Percentiles rank a stretch among this genome's conserved stretches.
phyloP scores from a whole-genome alignment of 2,888 invertebrate genomes.

The Apotomis turbidana region DNA sequence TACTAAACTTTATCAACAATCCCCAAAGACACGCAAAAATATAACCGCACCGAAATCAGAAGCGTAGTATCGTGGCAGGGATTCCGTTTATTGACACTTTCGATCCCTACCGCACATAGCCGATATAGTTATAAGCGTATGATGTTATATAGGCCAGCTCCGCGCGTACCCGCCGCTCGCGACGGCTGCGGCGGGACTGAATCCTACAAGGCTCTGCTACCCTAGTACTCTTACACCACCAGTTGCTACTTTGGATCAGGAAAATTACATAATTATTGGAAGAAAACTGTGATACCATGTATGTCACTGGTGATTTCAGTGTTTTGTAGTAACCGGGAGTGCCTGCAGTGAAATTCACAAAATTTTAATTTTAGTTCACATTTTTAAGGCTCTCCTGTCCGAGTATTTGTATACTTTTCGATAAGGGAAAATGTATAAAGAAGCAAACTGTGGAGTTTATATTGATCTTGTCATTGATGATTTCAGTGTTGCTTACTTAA shows the following conservation, averaged over 20 bases:
- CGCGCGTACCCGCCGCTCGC: conserved; percentile 71
- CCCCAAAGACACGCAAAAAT: neutral
- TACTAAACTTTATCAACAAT: neutral
- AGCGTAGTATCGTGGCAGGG: conserved; percentile 8
- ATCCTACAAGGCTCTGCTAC: conserved; percentile 34
- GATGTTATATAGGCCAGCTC: conserved; percentile 7
- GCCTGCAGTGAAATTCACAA: too few relatives aligned
- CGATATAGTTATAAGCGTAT: neutral
- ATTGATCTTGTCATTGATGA: too few relatives aligned
- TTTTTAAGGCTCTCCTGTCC: too few relatives aligned
- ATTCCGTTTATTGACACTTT: conserved; percentile 36
- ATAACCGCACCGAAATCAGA: conserved; percentile 7
- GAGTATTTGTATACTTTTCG: too few relatives aligned
- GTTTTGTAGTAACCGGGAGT: too few relatives aligned
- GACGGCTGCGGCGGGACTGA: conserved; percentile 78
- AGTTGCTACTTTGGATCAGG: neutral
- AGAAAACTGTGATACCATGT: neutral
- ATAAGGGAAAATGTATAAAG: too few relatives aligned
- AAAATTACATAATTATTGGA: neutral
- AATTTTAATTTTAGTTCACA: too few relatives aligned
- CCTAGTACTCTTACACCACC: conserved; percentile 24
- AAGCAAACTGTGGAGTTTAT: too few relatives aligned
- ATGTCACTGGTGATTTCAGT: too few relatives aligned
- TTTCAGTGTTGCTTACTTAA: too few relatives aligned
- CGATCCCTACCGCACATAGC: conserved; percentile 10